Evolutionary conservation across 1,140 invertebrate genomes (phyloP).

Genomic region (Lordiphosa clarofinis): DNA sequence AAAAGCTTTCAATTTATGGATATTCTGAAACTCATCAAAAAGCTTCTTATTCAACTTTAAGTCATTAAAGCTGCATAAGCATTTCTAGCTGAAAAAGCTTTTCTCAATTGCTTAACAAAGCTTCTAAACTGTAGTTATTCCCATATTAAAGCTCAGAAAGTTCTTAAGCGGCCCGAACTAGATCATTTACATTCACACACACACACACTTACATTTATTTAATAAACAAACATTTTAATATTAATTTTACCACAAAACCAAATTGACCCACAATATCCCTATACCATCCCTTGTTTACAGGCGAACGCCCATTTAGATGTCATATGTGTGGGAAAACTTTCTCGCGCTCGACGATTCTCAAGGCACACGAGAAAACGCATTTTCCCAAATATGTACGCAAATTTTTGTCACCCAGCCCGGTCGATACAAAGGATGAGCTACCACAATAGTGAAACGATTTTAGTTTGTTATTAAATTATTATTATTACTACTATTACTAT

Average conservation of each 20-base stretch:
- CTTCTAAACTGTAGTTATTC: no score
- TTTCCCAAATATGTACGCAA: slow-evolving; percentile 93
- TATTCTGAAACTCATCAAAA: no score
- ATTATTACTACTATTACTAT: slow-evolving; percentile 79
- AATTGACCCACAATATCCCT: slow-evolving; percentile 2
- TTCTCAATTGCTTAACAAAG: no score
- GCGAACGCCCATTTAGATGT: slow-evolving; percentile 93
- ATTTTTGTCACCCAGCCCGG: slow-evolving; percentile 90
- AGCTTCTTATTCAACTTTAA: no score
- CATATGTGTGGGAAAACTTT: slow-evolving; percentile 93
- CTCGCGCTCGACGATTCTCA: slow-evolving; percentile 92
- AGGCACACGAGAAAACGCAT: slow-evolving; percentile 95
- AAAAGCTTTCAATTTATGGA: no score
- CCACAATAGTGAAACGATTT: slow-evolving; percentile 83
- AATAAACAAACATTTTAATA: not conserved
- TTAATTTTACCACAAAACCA: not conserved
- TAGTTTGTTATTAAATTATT: slow-evolving; percentile 80
- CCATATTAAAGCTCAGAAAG: no score
- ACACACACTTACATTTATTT: not conserved
- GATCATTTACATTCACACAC: not conserved
- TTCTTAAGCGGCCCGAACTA: no score
- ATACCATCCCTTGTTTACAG: slow-evolving; percentile 56
- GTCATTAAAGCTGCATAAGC: no score
- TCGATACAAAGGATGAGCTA: slow-evolving; percentile 89
- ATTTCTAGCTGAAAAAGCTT: no score